A percentile compares a stretch with the other conserved stretches of the same genome.
These are phyloP conservation scores for Drosophila emarginata DNA, from an alignment of 2,888 invertebrate species.

Conservation along the genomic window DNA sequence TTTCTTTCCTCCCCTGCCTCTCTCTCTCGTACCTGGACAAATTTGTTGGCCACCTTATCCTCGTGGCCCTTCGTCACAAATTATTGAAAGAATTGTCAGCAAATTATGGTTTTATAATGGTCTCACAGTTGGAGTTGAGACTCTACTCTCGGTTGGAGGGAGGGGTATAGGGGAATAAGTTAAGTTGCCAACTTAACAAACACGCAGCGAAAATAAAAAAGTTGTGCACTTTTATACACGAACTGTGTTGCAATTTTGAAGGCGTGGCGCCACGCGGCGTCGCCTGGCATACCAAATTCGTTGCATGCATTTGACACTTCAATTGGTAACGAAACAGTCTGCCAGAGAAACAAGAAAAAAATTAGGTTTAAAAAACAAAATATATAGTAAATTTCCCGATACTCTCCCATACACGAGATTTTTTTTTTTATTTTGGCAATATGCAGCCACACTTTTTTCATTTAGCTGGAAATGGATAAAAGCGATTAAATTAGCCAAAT, in stretches of 20 bases:
- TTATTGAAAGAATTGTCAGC: slow-evolving; percentile 69
- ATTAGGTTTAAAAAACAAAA: not conserved
- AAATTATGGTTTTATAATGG: slow-evolving; percentile 69
- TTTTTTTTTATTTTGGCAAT: not conserved
- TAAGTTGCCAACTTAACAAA: slow-evolving; percentile 24
- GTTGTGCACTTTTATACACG: slow-evolving; percentile 64
- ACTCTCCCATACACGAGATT: not conserved
- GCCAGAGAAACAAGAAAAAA: not conserved
- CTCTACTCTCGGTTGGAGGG: not conserved
- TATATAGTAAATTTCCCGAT: not conserved
- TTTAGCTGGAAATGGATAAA: not conserved
- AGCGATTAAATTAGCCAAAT: not conserved
- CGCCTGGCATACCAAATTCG: slow-evolving; percentile 21
- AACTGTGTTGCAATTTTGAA: slow-evolving; percentile 56
- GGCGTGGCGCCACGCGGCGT: slow-evolving; percentile 71
- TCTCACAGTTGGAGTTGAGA: slow-evolving; percentile 29
- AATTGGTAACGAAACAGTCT: slow-evolving; percentile 55
- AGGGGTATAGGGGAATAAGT: not conserved
- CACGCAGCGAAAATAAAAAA: slow-evolving; percentile 9
- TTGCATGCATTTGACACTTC: slow-evolving; percentile 65
- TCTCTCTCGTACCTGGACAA: not conserved
- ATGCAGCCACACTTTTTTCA: not conserved
- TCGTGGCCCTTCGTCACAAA: slow-evolving; percentile 15
- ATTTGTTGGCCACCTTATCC: slow-evolving; percentile 13
- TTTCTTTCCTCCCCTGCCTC: too few species aligned